Base-by-base conservation (phyloP, 2,888 invertebrate species). In the Andrena praecox region DNA sequence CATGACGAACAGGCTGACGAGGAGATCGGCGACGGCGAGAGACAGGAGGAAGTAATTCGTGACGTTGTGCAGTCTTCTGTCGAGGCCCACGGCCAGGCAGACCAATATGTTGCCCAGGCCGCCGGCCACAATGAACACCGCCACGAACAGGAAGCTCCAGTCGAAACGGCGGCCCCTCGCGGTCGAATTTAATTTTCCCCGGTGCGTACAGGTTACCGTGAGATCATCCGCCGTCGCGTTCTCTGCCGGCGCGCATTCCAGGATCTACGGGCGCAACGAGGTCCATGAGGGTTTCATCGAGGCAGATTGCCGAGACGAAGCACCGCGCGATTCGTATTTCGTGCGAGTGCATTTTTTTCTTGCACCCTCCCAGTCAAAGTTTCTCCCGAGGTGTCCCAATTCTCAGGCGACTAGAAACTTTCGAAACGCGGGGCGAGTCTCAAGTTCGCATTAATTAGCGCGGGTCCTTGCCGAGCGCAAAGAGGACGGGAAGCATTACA, bases 21-120 rank as follows among this genome's bases (percentile, higher is more conserved):
- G 95, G 78, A 99, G 95, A 95, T 99, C 99, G 71, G 99, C 99
- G 73, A 99, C 97, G 62, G 99, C 98, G 93, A 99, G 94, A 29
- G 99, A 99, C 90, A 99, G 95, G 84, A 99, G 95, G 94, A 99
- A 99, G 94, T 99, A 99, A 95, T 99, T 99, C 85, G 99, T 99
- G 86, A 98, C 98, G 94, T 98, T 99, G 94, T 99, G 99, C 83
- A 99, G 95, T 90, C 97, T 96, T 83, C 97, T 96, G 95, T 99
- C 99, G 92, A 98, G 95, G 83, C 97, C 97, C 89, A 99, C 98
- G 0, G 99, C 99, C 91, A 99, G 95, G 94, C 99, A 99, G 89
- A 99, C 99, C 81, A 99, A 95, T 87, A 98, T 97, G 94, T 99
- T 99, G 27, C 99, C 99, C 77, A 98, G 94, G 33, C 98, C 97